Evolutionary conservation across 2,797 vertebrate species (phyloP), one percentile per base, ranked within the genome.

Genomic region (Falco biarmicus): DNA sequence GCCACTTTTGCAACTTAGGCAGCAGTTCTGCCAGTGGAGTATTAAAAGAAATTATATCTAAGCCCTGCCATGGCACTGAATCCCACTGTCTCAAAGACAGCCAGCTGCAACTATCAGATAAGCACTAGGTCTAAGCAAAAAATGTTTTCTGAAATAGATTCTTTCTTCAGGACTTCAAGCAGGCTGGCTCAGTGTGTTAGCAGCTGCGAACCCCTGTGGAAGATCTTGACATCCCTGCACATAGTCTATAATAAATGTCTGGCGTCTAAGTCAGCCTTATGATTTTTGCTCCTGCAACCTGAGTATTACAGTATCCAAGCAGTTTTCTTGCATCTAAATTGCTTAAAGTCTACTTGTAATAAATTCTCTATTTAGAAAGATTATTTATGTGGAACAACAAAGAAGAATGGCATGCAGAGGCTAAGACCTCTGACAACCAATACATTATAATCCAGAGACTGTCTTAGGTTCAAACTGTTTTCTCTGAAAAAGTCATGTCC

Each of bases 81-180:
- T 70, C 45, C 13, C 41, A 4, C 2, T 60, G 37, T 80, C 71
- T 92, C n/a, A 41, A 69, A 85, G 60, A 50, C 11, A 85, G 28
- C 9, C 82, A 90, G 60, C 91, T 94, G 73, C 53, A 86, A 12
- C 83, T 91, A 68, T 90, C 90, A 78, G 84, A 83, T 92, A 93
- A 92, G 41, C 29, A 43, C 48, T 74, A 70, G 8, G 56, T 56
- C 19, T 74, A 84, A 79, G 48, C 15, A 95, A 48, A 22, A 94
- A 83, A 76, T 29, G 3, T 68, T 54, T 85, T 80, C 48, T 85
- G 70, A 91, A 90, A 83, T 39, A 39, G 7, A 13, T 29, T 84
- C 20, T 79, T 70, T 63, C 56, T 74, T 75, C 66, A 83, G 68
- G 47, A 82, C 51, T 89, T 87, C 45, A 56, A 71, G 53, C 39